A percentile compares a stretch with the other conserved stretches of the same genome.
phyloP scores from a whole-genome alignment of 2,888 invertebrate genomes.

The Muscina levida region DNA sequence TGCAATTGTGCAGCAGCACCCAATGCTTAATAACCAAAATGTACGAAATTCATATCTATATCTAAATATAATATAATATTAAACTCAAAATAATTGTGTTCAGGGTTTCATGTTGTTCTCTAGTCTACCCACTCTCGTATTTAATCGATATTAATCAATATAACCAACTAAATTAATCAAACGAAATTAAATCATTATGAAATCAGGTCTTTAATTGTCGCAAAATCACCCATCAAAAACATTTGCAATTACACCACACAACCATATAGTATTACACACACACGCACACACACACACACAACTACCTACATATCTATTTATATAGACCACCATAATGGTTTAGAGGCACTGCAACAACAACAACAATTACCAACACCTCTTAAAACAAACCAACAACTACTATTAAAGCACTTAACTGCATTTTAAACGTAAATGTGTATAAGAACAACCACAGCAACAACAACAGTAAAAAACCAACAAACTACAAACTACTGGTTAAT shows the following conservation, averaged over 20 bases:
- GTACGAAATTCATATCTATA: conserved; percentile 51
- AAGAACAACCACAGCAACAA: no score
- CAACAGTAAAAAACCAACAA: no score
- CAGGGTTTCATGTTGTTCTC: conserved; percentile 60
- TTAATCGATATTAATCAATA: neutral
- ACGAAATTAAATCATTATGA: conserved; percentile 55
- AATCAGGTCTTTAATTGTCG: conserved; percentile 46
- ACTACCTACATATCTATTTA: conserved; percentile 5
- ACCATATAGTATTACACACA: no score
- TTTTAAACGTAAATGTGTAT: conserved; percentile 33
- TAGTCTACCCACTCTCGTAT: conserved; percentile 10
- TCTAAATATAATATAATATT: no score
- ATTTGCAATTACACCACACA: conserved; percentile 20
- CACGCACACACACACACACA: conserved; percentile 8
- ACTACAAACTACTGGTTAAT: conserved; percentile 34
- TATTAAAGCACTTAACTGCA: conserved; percentile 42
- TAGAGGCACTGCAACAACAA: neutral
- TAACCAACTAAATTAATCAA: conserved; percentile 59
- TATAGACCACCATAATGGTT: conserved; percentile 34
- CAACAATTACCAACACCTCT: conserved; percentile 7
- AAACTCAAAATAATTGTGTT: neutral
- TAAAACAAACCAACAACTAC: conserved; percentile 24
- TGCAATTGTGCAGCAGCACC: no score
- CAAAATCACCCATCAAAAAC: conserved; percentile 38
- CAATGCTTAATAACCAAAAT: conserved; percentile 54